phyloP scores from a whole-genome alignment of 2,888 invertebrate species.

The Troides helena region DNA sequence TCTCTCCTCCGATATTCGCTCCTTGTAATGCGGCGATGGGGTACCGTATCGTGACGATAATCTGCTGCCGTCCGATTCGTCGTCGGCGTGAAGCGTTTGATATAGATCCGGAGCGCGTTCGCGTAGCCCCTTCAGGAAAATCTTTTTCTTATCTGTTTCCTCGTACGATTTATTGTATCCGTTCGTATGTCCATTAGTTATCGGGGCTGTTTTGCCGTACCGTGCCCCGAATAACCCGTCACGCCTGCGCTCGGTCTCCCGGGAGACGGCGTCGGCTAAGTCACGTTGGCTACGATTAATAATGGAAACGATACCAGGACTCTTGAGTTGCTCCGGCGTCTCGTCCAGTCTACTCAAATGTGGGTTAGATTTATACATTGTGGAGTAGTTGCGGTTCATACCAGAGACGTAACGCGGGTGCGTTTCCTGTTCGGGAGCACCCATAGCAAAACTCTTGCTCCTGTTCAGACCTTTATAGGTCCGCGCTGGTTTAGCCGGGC shows the following conservation, averaged over 20 bases:
- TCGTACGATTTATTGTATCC: constrained; percentile 70
- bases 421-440: constrained; percentile 80
- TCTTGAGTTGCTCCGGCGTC: constrained; percentile 87
- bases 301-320: constrained; percentile 92
- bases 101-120: constrained; percentile 87
- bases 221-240: constrained; percentile 79
- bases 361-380: constrained; percentile 88
- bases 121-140: constrained; percentile 84
- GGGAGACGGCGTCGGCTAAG: constrained; percentile 82
- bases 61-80: constrained; percentile 76
- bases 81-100: constrained; percentile 84
- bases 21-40: constrained; percentile 73
- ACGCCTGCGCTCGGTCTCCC: constrained; percentile 74
- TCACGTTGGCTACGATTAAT: constrained; percentile 91
- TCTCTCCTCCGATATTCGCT: constrained; percentile 70
- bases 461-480: constrained; percentile 88
- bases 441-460: constrained; percentile 93
- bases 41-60: constrained; percentile 70
- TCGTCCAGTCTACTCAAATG: constrained; percentile 86
- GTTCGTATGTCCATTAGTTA: constrained; percentile 73
- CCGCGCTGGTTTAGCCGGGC: constrained; percentile 89
- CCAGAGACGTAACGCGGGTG: constrained; percentile 71
- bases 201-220: constrained; percentile 78
- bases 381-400: constrained; percentile 74
- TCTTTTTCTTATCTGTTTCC: constrained; percentile 82